Conservation (phyloP, 1,140 invertebrate species). For the Drosophila fuyamai region DNA sequence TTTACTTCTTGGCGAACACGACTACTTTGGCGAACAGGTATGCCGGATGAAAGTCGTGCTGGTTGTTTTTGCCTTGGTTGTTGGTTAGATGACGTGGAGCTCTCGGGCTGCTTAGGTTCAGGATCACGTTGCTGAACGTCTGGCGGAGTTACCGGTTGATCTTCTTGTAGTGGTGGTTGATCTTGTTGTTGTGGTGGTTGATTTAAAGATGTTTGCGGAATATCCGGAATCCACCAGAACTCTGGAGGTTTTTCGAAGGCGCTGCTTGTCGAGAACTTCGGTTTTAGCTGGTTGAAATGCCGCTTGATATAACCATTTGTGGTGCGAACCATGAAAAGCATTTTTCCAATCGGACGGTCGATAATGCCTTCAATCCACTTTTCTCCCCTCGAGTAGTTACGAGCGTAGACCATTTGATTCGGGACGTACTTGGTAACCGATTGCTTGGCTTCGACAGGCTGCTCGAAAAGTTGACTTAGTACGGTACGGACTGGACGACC, state of each 20-base stretch:
- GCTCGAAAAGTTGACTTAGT: not conserved
- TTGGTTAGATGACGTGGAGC: not conserved
- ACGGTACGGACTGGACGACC: not conserved
- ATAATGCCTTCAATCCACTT: not conserved
- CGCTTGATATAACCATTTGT: too few relatives aligned
- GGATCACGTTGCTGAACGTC: not conserved
- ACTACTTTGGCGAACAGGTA: not conserved
- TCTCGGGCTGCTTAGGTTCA: not conserved
- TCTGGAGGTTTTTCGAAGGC: not conserved
- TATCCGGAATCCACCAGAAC: not conserved
- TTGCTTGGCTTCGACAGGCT: not conserved
- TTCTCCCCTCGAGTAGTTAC: not conserved
- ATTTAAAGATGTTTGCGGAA: not conserved
- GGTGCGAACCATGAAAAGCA: too few relatives aligned
- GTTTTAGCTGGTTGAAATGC: constrained; percentile 1
- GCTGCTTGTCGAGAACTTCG: not conserved
- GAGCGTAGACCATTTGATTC: constrained; percentile 1
- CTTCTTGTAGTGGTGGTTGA: not conserved
- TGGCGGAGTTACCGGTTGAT: not conserved
- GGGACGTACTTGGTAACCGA: not conserved
- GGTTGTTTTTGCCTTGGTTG: not conserved
- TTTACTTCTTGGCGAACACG: not conserved
- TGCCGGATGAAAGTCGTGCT: too few relatives aligned
- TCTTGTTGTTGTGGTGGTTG: not conserved
- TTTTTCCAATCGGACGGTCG: not conserved